Percentiles rank a stretch among this genome's conserved stretches.
These are phyloP conservation scores for Microchrysa polita DNA, from an alignment of 2,888 invertebrate genomes.

Conservation along the genomic window DNA sequence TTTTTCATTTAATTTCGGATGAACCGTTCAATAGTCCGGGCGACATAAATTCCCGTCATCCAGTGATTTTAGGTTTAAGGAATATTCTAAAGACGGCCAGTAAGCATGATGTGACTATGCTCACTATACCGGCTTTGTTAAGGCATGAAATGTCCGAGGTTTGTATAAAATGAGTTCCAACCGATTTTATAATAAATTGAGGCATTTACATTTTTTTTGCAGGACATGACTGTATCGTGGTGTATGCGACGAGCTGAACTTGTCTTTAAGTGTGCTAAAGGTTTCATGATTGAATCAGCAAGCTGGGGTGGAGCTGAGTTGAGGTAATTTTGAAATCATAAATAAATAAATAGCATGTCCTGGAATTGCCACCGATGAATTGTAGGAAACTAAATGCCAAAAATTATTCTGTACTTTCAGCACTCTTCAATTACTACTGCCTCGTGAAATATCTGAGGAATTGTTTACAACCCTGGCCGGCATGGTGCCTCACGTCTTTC, in stretches of 20 bases:
- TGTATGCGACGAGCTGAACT: slow-evolving; percentile 95
- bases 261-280: slow-evolving; percentile 98
- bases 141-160: slow-evolving; percentile 95
- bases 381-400: no score
- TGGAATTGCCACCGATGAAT: no score
- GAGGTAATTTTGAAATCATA: slow-evolving; percentile 77
- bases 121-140: slow-evolving; percentile 92
- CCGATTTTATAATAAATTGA: no score
- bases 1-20: slow-evolving; percentile 95
- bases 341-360: no score
- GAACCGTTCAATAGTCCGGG: slow-evolving; percentile 73
- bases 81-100: slow-evolving; percentile 97
- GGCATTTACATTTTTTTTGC: no score
- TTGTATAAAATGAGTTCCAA: no score
- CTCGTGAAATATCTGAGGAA: slow-evolving; percentile 84
- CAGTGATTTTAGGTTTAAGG: slow-evolving; percentile 91
- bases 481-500: slow-evolving; percentile 92
- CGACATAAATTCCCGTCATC: slow-evolving; percentile 96
- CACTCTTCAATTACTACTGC: slow-evolving; percentile 71
- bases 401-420: slow-evolving; percentile 51
- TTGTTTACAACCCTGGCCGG: slow-evolving; percentile 83
- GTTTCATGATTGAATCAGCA: slow-evolving; percentile 98
- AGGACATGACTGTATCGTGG: slow-evolving; percentile 97
- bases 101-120: slow-evolving; percentile 89
- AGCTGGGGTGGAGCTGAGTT: slow-evolving; percentile 91